Base-by-base conservation (phyloP, 2,888 invertebrate genomes). In the Drosophila incognita region DNA sequence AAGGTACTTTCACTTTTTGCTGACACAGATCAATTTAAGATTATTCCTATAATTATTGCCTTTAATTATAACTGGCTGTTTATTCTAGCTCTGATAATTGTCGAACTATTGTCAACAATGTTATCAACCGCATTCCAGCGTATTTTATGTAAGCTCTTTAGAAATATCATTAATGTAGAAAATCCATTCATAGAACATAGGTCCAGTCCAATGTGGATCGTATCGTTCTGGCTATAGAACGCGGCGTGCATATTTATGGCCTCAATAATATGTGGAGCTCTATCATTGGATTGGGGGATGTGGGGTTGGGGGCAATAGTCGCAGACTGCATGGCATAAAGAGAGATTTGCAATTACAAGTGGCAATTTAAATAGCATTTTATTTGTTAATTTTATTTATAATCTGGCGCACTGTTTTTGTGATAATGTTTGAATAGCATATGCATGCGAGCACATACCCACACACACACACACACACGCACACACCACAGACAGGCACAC, bases 331-430 rank as follows among this genome's bases (percentile, higher is more conserved):
- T 46, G 38, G 29, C 58, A 65, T 33, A 52, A 42, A 60, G 74
- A 52, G 70, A 62, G 71, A 69, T 75, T 78, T 83, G 72, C 82
- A 89, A 89, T 87, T 85, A 83, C 77, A 75, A 69, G 65, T 82
- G 80, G 75, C 89, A 87, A 82, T 85, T 85, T 87, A 85, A 85
- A 85, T 89, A 71, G 73, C 85, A 89, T 87, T 85, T 87, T 73
- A 74, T 79, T 77, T 81, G 81, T 65, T 77, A 68, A 84, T 87
- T 80, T 84, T 74, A 84, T 87, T 80, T 84, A 83, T 83, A 79
- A 84, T 74, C 68, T 71, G 76, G 63, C 67, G 77, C 58, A 77
- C 58, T 69, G 68, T 76, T 81, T 82, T 65, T 66, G 57, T 64
- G 66, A 79, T 80, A 71, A 54, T 71, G 69, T 83, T 74, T 70